Conservation (phyloP, 2,113 vertebrate species). For the Nothobranchius furzeri region DNA sequence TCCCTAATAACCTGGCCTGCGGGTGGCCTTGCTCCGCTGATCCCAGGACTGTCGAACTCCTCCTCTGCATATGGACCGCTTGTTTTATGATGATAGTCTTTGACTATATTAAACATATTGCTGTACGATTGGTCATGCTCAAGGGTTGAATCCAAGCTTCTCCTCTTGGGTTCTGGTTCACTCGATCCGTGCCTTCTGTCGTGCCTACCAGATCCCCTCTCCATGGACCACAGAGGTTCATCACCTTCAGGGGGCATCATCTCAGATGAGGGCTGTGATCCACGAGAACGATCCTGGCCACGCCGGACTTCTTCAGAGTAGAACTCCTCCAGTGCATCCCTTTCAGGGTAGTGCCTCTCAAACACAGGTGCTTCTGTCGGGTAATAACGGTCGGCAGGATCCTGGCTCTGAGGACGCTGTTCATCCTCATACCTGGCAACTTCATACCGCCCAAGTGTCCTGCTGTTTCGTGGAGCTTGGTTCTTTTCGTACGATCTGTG, state of each 20-base stretch:
- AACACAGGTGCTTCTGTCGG: slow-evolving; percentile 21
- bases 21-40: slow-evolving; percentile 13
- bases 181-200: slow-evolving; percentile 22
- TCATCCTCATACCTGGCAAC: slow-evolving; percentile 11
- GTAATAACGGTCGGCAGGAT: slow-evolving; percentile 19
- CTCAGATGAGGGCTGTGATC: slow-evolving; percentile 6
- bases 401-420: slow-evolving; percentile 7
- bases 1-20: slow-evolving; percentile 29
- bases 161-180: slow-evolving; percentile 47
- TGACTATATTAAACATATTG: slow-evolving; percentile 28
- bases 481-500: background rate
- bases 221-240: slow-evolving; percentile 26
- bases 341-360: slow-evolving; percentile 36
- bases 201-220: slow-evolving; percentile 25
- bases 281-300: background rate
- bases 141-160: slow-evolving; percentile 8
- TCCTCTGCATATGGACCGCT: slow-evolving; percentile 1
- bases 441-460: background rate
- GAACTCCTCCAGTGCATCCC: slow-evolving; percentile 54
- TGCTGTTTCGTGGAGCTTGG: slow-evolving; percentile 22
- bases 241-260: slow-evolving; percentile 7
- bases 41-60: background rate
- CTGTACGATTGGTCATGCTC: background rate
- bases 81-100: slow-evolving; percentile 42
- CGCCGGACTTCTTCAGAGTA: slow-evolving; percentile 47